Evolutionary conservation across 2,888 invertebrate species (phyloP), one percentile per base, ranked within the genome.

Genomic region (Eupithecia inturbata): DNA sequence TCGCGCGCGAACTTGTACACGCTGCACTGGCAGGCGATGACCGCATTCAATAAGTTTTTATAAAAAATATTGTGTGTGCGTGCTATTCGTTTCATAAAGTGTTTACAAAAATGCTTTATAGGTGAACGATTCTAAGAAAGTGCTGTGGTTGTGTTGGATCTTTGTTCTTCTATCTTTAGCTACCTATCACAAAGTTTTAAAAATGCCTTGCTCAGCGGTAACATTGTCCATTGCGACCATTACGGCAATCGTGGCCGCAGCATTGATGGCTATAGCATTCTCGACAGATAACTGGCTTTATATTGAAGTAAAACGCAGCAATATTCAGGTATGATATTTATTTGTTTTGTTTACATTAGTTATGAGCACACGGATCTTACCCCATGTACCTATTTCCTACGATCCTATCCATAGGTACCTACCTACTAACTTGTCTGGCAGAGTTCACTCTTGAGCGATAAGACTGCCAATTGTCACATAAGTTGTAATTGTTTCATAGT

Each of bases 251-350:
- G 97, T 99, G 89, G 98, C 98, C 86, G 97, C 98, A 88, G 98
- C 98, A 80, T 95, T 99, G 88, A 96, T 99, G 91, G 97, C 98
- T 87, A 98, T 99, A 91, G 98, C 98, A 86, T 98, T 99, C 95
- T 97, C 98, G 84, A 98, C 99, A 89, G 99, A 99, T 95, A 99
- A 99, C 95, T 99, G 99, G 99, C 96, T 98, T 87, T 97, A 97
- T 91, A 97, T 98, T 86, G 98, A 98, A 95, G 99, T 99, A 83
- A 97, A 97, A 92, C 96, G 98, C 88, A 96, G 96, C 86, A 96
- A 96, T 91, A 98, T 98, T 88, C 97, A 98, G 97, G 98, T 98
- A 95, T 95, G 84, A 72, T 22, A 66, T 36, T 64, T 66, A 22
- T 41, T 39, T 70, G 67, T 80, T 80, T 39, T 41, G 60, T 31